Evolutionary conservation across 1,140 invertebrate genomes (phyloP), one percentile per base, ranked within the genome.

Genomic region (Chironomus striatipennis): DNA sequence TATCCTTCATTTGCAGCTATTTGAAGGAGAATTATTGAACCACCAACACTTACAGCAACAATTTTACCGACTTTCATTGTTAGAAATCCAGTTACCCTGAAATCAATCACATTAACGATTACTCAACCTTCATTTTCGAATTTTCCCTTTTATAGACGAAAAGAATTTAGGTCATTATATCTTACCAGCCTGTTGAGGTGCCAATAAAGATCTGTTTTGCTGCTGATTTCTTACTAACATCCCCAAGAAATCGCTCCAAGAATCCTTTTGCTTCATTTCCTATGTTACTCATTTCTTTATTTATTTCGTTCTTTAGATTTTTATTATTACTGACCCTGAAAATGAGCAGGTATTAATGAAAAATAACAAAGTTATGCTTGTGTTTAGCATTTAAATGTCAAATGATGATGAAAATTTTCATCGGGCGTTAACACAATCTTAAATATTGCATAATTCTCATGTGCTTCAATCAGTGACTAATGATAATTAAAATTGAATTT

Each of bases 31-130:
- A 98, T 91, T 43, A 97, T 90, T 76, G 93, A 91, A 75, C 94
- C 92, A 75, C 95, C 96, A 76, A 97, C 82, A 9, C 93, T 92
- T 74, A 94, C 89, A 8, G 95, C 95, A 72, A 93, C 93, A 75
- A 92, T 85, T 87, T 96, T 97, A 8, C 95, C 94, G 77, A 97
- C 89, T 87, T 96, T 96, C 88, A 95, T 93, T 77, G 93, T 91
- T 57, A 95, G 81, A 82, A 92, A 96, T 67, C 95, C 95, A 76
- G 95, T 94, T 18, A 91, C 83, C 94, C 95, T 96, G 78, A 74
- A 80, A 78, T 75, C 42, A 76, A 73, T 57, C 42, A 12, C 42
- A 74, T 77, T n/a, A n/a, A 74, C 17, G 8, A 74, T 18, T 73
- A 24, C 15, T 7, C 17, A 9, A 70, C 17, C 17, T 67, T 70